phyloP scores from a whole-genome alignment of 2,888 invertebrate species.

The Sphecodes monilicornis region DNA sequence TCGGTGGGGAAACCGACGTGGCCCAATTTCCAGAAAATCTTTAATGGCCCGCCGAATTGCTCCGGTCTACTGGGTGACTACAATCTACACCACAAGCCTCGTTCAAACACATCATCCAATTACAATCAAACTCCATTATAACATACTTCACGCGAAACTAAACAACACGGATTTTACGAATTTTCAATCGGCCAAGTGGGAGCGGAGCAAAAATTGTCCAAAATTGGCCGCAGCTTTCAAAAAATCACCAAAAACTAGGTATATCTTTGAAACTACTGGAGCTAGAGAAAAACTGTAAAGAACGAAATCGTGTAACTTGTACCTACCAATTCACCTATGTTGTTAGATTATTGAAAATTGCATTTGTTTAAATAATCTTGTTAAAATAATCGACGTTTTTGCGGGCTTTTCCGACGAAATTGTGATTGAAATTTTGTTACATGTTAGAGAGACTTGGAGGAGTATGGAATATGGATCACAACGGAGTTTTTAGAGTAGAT shows the following conservation, averaged over 20 bases:
- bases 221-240: background rate
- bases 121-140: background rate
- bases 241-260: background rate
- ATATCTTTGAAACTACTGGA: background rate
- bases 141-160: background rate
- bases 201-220: background rate
- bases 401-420: too few relatives aligned
- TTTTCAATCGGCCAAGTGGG: background rate
- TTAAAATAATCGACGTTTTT: too few relatives aligned
- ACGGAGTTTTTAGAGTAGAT: background rate
- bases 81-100: background rate
- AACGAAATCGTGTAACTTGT: background rate
- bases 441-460: background rate
- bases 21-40: slow-evolving; percentile 30
- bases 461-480: background rate
- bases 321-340: background rate
- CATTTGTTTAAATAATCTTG: too few relatives aligned
- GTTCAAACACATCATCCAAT: background rate
- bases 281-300: background rate
- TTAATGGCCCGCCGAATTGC: slow-evolving; percentile 1
- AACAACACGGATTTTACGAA: background rate
- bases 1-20: slow-evolving; percentile 25
- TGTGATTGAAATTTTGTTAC: background rate
- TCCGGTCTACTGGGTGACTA: background rate
- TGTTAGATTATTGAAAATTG: background rate